phyloP scores from a whole-genome alignment of 2,113 vertebrate genomes.

The Charadrius vociferus region DNA sequence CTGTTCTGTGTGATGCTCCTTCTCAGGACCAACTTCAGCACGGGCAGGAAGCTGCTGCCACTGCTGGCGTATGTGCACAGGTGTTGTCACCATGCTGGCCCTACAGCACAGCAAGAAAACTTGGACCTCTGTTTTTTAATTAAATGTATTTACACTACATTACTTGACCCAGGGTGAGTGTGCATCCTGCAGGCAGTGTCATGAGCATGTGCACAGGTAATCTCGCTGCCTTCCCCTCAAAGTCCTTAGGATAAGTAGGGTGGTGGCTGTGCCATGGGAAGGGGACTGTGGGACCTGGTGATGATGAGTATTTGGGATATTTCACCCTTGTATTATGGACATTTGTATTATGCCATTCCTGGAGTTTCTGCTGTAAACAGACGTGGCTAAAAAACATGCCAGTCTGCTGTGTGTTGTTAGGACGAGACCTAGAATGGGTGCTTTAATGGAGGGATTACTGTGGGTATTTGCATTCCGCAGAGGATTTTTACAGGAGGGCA shows the following conservation, averaged over 20 bases:
- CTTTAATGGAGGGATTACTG: not conserved
- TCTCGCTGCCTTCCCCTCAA: not conserved
- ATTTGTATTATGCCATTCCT: not conserved
- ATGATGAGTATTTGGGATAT: not conserved
- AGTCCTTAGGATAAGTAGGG: not conserved
- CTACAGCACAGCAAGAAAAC: not conserved
- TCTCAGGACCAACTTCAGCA: too few relatives aligned
- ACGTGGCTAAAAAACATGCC: not conserved
- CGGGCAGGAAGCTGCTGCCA: not conserved
- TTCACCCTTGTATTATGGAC: not conserved
- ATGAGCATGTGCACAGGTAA: not conserved
- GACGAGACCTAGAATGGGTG: not conserved
- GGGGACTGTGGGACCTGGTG: not conserved
- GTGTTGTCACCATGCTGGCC: too few relatives aligned
- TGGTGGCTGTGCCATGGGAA: not conserved
- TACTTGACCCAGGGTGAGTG: not conserved
- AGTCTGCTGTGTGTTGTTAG: not conserved
- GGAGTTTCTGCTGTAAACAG: not conserved
- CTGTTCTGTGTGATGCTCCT: accelerated
- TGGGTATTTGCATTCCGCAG: not conserved
- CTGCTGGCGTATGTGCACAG: too few relatives aligned
- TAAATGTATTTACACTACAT: not conserved
- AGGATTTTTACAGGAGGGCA: not conserved
- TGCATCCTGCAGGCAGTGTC: not conserved
- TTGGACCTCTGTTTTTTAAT: not conserved